Conservation (phyloP, 2,113 vertebrate genomes). For the Myocastor coypus region DNA sequence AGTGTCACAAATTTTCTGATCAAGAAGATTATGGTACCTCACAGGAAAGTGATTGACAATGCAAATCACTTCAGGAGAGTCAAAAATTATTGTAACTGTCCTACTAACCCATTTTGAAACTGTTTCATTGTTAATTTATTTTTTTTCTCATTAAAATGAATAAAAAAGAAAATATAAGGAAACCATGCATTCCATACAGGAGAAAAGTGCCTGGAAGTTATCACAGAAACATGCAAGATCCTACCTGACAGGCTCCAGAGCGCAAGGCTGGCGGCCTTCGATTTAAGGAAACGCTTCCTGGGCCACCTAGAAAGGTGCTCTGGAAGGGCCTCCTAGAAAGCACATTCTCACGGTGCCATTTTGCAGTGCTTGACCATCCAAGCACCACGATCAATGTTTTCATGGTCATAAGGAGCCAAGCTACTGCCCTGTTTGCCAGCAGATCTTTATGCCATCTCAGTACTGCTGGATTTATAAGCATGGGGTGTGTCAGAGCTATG, state of each 20-base stretch:
- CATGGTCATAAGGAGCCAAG: neutral
- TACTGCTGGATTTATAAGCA: neutral
- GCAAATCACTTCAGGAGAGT: no score
- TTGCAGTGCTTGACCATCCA: neutral
- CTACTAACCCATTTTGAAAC: no score
- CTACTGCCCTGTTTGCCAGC: neutral
- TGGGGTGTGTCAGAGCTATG: neutral
- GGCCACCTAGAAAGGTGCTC: neutral
- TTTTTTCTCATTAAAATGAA: no score
- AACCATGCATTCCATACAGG: neutral
- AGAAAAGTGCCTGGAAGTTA: neutral
- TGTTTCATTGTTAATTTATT: no score
- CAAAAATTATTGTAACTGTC: no score
- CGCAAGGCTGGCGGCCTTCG: neutral
- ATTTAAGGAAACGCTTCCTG: neutral
- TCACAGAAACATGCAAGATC: neutral
- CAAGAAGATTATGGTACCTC: no score
- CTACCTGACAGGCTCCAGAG: neutral
- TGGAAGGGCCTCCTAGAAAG: neutral
- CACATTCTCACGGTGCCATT: accelerated
- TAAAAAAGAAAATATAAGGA: neutral
- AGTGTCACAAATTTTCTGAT: no score
- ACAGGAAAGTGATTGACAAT: no score
- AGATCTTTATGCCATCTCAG: no score
- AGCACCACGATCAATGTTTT: no score